These are phyloP conservation scores for Trichoplax adhaerens DNA, from an alignment of 37 sponge, comb jelly and placozoan genomes.

Conservation along the genomic window DNA sequence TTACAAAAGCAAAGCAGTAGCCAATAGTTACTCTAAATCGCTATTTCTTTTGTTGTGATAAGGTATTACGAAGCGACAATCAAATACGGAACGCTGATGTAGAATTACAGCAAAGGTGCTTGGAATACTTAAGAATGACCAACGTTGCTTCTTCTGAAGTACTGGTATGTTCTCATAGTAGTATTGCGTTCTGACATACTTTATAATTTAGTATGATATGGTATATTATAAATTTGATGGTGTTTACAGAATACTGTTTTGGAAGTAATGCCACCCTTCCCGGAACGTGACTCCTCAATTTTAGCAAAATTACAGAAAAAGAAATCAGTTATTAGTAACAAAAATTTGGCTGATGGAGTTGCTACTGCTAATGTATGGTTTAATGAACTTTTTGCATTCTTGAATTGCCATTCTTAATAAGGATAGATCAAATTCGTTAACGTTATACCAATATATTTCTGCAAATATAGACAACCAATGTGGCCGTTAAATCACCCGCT, in stretches of 20 bases:
- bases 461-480: too few relatives aligned
- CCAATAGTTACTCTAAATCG: too few relatives aligned
- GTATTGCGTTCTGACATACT: not conserved
- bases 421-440: too few relatives aligned
- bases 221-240: not conserved
- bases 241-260: constrained; percentile 51
- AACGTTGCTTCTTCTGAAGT: constrained; percentile 46
- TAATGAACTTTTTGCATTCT: too few relatives aligned
- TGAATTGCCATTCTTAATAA: too few relatives aligned
- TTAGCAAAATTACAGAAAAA: constrained; percentile 77
- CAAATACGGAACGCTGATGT: constrained; percentile 56
- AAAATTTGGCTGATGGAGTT: too few relatives aligned
- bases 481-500: too few relatives aligned
- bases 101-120: constrained; percentile 80
- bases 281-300: constrained; percentile 69
- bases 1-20: too few relatives aligned
- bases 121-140: constrained; percentile 71
- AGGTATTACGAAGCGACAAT: constrained; percentile 44
- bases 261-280: constrained; percentile 92
- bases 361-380: too few relatives aligned
- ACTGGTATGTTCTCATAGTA: constrained; percentile 27
- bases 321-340: not conserved
- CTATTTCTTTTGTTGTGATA: not conserved
- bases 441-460: too few relatives aligned
- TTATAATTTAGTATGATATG: not conserved